Percentiles rank a stretch among this genome's conserved stretches.
Evolutionary conservation across 2,113 vertebrate genomes (phyloP).

Genomic region (Brachionichthys hirsutus): DNA sequence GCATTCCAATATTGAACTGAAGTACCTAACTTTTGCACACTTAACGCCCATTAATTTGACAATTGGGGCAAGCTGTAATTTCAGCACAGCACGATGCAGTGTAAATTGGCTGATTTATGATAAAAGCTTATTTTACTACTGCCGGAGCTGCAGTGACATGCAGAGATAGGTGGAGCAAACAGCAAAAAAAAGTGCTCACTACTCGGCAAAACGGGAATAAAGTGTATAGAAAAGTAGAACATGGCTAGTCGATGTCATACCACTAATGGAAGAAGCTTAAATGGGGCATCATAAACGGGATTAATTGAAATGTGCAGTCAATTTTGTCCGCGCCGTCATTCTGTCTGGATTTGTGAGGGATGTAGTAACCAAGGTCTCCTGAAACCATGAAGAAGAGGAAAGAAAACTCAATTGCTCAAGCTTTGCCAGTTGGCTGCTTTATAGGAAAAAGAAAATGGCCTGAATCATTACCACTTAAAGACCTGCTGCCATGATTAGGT

Average conservation of each 20-base stretch:
- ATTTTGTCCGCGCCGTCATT: conserved; percentile 40
- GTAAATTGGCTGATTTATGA: conserved; percentile 60
- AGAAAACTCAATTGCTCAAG: conserved; percentile 26
- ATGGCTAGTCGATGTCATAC: conserved; percentile 20
- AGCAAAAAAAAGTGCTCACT: neutral
- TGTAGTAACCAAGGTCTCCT: conserved; percentile 30
- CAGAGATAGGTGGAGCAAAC: neutral
- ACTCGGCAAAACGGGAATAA: conserved; percentile 4
- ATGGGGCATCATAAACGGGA: conserved; percentile 30
- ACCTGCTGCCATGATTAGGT: conserved; percentile 37
- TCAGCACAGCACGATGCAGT: conserved; percentile 27
- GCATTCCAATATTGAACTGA: conserved; percentile 66
- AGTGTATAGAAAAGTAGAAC: conserved; percentile 24
- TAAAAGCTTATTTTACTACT: conserved; percentile 68
- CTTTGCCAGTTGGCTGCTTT: conserved; percentile 11
- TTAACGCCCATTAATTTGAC: conserved; percentile 66
- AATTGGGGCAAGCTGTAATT: conserved; percentile 57
- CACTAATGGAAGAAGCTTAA: conserved; percentile 39
- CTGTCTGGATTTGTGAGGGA: conserved; percentile 34
- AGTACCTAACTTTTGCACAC: conserved; percentile 58
- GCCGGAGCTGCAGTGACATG: conserved; percentile 13
- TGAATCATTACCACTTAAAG: conserved; percentile 41
- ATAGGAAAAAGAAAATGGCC: conserved; percentile 10
- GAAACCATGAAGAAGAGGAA: conserved; percentile 15
- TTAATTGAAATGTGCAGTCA: conserved; percentile 45